These are phyloP conservation scores for Cerastis leucographa DNA, from an alignment of 2,888 invertebrate genomes.

Conservation along the genomic window DNA sequence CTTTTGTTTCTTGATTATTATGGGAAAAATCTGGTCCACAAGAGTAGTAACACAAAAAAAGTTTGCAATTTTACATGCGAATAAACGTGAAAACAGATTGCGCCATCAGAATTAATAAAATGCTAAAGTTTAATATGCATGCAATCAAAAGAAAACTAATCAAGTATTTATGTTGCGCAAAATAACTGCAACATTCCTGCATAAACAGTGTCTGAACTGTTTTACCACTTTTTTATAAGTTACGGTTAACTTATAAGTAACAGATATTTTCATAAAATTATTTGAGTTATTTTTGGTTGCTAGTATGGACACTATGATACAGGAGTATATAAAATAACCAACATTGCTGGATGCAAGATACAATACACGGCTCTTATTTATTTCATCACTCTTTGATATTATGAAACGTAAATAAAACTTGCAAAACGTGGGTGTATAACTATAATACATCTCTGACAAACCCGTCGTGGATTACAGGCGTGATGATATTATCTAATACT, in stretches of 20 bases:
- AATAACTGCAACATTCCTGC: background rate
- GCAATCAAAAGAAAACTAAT: constrained; percentile 14
- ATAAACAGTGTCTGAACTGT: background rate
- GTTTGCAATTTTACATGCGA: background rate
- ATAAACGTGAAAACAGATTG: background rate
- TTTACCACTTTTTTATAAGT: background rate
- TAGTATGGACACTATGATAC: background rate
- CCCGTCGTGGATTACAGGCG: background rate
- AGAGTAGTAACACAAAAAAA: background rate
- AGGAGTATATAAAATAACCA: background rate
- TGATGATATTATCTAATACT: background rate
- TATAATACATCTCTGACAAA: background rate
- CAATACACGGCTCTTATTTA: background rate
- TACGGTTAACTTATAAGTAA: no score
- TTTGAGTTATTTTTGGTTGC: background rate
- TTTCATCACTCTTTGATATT: background rate
- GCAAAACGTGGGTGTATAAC: background rate
- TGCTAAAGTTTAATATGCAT: background rate
- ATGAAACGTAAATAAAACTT: background rate
- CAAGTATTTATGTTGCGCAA: background rate
- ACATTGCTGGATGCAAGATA: background rate
- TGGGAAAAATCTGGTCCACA: background rate
- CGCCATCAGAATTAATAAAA: background rate
- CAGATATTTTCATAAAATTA: background rate
- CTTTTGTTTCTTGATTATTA: background rate